phyloP scores from a whole-genome alignment of 1,140 invertebrate species.

The Zaprionus tsacasi region DNA sequence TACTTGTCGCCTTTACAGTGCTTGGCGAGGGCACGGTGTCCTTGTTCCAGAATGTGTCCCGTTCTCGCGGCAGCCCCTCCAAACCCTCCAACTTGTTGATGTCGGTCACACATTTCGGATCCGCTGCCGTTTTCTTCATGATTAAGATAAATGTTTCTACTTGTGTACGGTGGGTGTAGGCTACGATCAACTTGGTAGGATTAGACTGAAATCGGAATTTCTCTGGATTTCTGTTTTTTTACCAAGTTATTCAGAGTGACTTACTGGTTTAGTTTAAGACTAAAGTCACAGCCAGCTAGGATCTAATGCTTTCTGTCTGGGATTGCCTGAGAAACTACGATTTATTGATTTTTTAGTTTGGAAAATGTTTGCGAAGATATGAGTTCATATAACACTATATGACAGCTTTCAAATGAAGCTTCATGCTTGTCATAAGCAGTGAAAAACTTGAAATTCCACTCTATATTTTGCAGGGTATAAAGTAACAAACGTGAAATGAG shows the following conservation, averaged over 20 bases:
- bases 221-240: too few relatives aligned
- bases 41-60: slow-evolving; percentile 51
- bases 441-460: neutral
- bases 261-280: too few relatives aligned
- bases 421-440: neutral
- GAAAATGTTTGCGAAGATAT: neutral
- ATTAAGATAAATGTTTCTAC: neutral
- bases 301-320: too few relatives aligned
- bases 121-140: neutral
- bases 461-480: slow-evolving; percentile 20
- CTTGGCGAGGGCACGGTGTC: neutral
- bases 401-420: neutral
- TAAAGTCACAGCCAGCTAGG: too few relatives aligned
- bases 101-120: neutral
- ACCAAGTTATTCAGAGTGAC: too few relatives aligned
- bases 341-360: too few relatives aligned
- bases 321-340: too few relatives aligned
- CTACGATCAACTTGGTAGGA: neutral
- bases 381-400: neutral
- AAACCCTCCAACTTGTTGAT: neutral
- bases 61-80: slow-evolving; percentile 16
- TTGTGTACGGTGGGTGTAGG: neutral
- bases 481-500: slow-evolving; percentile 29
- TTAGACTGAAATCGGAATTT: too few relatives aligned
- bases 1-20: neutral